A percentile compares a stretch with the other conserved stretches of the same genome.
Conservation (phyloP, 2,113 vertebrate genomes). For the Laticauda colubrina region DNA sequence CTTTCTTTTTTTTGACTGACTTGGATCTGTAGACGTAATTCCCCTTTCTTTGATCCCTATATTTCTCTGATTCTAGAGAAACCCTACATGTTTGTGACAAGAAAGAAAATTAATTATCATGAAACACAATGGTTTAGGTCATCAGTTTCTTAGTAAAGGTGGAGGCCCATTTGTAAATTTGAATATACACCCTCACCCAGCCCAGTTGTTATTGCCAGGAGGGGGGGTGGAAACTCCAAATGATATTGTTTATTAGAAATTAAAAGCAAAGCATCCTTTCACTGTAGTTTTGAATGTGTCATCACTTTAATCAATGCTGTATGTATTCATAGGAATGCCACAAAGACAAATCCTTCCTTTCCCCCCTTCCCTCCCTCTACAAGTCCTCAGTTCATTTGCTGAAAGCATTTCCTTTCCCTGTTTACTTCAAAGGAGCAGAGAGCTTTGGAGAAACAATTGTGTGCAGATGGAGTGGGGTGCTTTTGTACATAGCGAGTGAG, state of each 20-base stretch:
- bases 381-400: not conserved
- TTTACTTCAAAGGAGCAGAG: not conserved
- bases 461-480: not conserved
- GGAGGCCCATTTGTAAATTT: not conserved
- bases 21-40: not conserved
- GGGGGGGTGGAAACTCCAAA: too few relatives aligned
- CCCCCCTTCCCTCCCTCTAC: too few relatives aligned
- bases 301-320: not conserved
- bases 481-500: not conserved
- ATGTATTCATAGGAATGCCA: not conserved
- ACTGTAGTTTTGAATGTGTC: not conserved
- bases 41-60: not conserved
- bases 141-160: not conserved
- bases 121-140: not conserved
- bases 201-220: not conserved
- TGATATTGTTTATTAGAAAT: conserved; percentile 3
- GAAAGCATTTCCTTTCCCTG: not conserved
- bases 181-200: not conserved
- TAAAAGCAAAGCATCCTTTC: not conserved
- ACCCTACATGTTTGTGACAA: not conserved
- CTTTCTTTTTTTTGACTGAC: not conserved
- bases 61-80: not conserved
- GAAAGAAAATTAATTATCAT: not conserved
- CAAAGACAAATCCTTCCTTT: not conserved
- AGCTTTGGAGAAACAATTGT: not conserved